phyloP scores from a whole-genome alignment of 2,888 invertebrate species.

The Allacma fusca region DNA sequence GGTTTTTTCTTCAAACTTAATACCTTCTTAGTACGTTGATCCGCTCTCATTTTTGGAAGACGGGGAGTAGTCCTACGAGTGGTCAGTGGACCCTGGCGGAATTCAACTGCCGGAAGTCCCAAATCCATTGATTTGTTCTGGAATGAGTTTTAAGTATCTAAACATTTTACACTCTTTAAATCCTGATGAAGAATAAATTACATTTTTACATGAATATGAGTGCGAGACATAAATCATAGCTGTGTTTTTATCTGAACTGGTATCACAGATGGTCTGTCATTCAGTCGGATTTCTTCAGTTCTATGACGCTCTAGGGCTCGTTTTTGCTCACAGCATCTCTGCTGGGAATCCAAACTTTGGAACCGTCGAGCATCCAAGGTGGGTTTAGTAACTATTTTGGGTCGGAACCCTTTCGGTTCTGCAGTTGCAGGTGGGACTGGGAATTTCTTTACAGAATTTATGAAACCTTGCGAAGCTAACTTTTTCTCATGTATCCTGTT shows the following conservation, averaged over 20 bases:
- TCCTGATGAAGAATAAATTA: neutral
- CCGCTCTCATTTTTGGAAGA: neutral
- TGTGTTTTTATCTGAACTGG: too few species aligned
- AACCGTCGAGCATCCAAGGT: slow-evolving; percentile 21
- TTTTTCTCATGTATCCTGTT: neutral
- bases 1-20: slow-evolving; percentile 1
- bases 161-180: neutral
- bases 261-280: neutral
- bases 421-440: neutral
- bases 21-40: neutral
- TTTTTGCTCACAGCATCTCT: neutral
- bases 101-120: neutral
- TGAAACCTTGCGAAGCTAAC: neutral
- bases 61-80: neutral
- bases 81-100: neutral
- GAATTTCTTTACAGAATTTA: neutral
- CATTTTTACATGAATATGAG: too few species aligned
- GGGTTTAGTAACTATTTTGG: neutral
- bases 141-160: neutral
- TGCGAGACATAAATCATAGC: too few species aligned
- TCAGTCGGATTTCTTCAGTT: neutral
- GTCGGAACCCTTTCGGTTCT: neutral
- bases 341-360: neutral
- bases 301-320: neutral
- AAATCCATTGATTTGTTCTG: neutral